Percentiles rank a stretch among this genome's conserved stretches.
phyloP scores from a whole-genome alignment of 1,140 invertebrate species.

The Scaptomyza hsui region DNA sequence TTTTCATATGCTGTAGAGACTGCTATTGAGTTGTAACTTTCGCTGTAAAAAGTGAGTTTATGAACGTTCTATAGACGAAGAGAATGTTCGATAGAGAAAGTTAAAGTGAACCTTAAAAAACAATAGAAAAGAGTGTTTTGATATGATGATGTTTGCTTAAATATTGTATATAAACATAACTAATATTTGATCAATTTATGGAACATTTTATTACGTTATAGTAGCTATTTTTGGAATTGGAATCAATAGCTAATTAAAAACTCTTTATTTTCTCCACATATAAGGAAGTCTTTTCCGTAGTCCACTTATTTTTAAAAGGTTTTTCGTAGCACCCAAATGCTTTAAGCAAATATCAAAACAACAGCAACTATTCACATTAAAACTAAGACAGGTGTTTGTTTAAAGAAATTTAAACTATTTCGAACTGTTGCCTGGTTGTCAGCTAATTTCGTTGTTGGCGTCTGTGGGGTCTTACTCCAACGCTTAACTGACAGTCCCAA shows the following conservation, averaged over 20 bases:
- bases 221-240: too few species aligned
- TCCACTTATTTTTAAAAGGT: background rate
- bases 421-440: constrained; percentile 19
- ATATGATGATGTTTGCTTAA: too few species aligned
- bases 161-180: too few species aligned
- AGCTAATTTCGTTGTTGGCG: constrained; percentile 16
- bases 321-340: background rate
- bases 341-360: constrained; percentile 8
- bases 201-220: too few species aligned
- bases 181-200: too few species aligned
- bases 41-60: constrained; percentile 14
- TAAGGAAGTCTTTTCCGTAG: background rate
- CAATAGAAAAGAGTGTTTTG: too few species aligned
- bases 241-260: too few species aligned
- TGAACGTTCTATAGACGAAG: background rate
- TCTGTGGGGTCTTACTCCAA: constrained; percentile 22
- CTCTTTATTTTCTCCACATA: background rate
- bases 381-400: constrained; percentile 52
- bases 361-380: constrained; percentile 26
- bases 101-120: background rate
- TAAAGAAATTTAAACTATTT: constrained; percentile 28
- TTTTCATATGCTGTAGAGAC: constrained; percentile 4
- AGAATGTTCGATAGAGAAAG: background rate
- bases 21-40: background rate
- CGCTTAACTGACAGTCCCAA: constrained; percentile 9